Evolutionary conservation across 2,113 vertebrate genomes (phyloP).

Genomic region (Elaphurus davidianus): DNA sequence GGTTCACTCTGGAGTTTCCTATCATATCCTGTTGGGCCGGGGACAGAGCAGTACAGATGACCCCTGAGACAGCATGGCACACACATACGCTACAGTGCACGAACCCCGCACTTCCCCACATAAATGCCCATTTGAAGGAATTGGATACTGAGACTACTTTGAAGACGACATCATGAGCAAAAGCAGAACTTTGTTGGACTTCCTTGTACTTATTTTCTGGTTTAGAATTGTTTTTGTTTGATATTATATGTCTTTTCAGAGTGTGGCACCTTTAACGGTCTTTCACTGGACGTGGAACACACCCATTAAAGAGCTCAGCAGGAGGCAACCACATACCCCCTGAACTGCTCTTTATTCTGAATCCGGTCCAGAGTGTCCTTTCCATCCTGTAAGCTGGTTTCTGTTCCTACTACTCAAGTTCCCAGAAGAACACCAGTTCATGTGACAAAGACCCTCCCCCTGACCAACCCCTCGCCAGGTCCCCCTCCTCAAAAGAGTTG

Average conservation of each 20-base stretch:
- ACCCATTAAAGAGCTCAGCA: not conserved
- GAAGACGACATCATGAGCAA: not conserved
- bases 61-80: not conserved
- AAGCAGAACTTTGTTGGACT: not conserved
- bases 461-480: not conserved
- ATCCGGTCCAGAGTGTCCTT: not conserved
- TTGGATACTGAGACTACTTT: not conserved
- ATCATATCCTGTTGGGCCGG: not conserved
- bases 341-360: not conserved
- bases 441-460: not conserved
- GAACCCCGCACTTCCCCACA: not conserved
- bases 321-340: not conserved
- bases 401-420: not conserved
- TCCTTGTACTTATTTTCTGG: constrained; percentile 27
- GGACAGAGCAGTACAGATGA: not conserved
- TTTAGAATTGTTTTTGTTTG: not conserved
- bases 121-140: not conserved
- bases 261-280: not conserved
- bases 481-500: not conserved
- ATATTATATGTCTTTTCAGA: not conserved
- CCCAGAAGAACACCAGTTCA: not conserved
- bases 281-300: not conserved
- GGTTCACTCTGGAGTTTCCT: not conserved
- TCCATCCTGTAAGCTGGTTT: not conserved
- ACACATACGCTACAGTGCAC: not conserved